Percentiles rank a stretch among this genome's conserved stretches.
These are phyloP conservation scores for Ammospiza nelsoni DNA, from an alignment of 2,113 vertebrate species.

Conservation along the genomic window DNA sequence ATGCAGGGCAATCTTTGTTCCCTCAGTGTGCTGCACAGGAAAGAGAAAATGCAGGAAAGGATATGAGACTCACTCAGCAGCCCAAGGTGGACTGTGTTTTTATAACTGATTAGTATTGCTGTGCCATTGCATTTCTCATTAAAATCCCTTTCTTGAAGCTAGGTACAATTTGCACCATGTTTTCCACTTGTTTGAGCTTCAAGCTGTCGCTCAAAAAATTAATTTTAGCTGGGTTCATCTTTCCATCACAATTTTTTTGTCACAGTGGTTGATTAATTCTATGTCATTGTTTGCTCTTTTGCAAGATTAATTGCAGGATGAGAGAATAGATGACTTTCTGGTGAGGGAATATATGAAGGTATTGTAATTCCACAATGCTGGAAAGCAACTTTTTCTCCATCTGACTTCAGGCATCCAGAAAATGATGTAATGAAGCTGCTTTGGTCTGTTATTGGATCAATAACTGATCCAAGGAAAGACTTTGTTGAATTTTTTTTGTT, in stretches of 20 bases:
- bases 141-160: slow-evolving; percentile 34
- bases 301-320: slow-evolving; percentile 66
- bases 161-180: slow-evolving; percentile 45
- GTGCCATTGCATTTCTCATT: slow-evolving; percentile 39
- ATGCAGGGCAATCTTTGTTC: not conserved
- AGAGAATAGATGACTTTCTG: slow-evolving; percentile 36
- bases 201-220: slow-evolving; percentile 56
- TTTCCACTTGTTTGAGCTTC: slow-evolving; percentile 59
- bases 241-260: slow-evolving; percentile 61
- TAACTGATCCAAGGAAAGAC: not conserved
- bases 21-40: not conserved
- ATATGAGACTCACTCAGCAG: not conserved
- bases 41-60: not conserved
- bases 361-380: not conserved
- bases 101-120: slow-evolving; percentile 29
- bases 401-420: not conserved
- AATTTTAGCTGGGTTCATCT: slow-evolving; percentile 61
- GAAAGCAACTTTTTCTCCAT: not conserved
- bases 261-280: slow-evolving; percentile 64
- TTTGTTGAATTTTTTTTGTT: not conserved
- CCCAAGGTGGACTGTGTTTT: not conserved
- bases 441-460: not conserved
- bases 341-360: not conserved
- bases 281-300: slow-evolving; percentile 59
- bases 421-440: not conserved